Conservation (phyloP, 2,113 vertebrate species). For the Ceuthmochares aereus region DNA sequence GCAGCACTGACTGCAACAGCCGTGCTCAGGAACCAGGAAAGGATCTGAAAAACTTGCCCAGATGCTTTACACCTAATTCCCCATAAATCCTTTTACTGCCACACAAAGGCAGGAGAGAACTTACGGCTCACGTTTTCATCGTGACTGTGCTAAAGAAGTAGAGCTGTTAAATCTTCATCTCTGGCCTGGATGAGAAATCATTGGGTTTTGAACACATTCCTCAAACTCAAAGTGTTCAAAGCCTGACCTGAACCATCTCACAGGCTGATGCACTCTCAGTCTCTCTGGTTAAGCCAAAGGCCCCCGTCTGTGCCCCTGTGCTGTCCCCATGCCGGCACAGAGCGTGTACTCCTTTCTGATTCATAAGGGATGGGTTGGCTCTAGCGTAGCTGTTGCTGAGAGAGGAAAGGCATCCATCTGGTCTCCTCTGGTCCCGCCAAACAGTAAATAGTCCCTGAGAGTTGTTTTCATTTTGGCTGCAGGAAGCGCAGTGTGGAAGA, state of each 20-base stretch:
- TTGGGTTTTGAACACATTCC: not conserved
- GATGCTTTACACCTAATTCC: not conserved
- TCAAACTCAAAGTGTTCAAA: not conserved
- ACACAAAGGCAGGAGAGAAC: not conserved
- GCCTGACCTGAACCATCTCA: not conserved
- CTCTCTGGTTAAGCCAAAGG: not conserved
- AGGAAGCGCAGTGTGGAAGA: conserved; percentile 86
- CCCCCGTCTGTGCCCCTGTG: not conserved
- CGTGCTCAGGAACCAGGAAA: not conserved
- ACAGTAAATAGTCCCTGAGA: not conserved
- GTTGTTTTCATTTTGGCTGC: not conserved
- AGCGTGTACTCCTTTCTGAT: not conserved
- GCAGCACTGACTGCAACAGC: not conserved
- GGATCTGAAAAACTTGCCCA: not conserved
- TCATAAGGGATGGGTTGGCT: not conserved
- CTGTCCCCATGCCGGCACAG: not conserved
- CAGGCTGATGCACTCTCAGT: not conserved
- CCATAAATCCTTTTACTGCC: not conserved
- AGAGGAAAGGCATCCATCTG: not conserved
- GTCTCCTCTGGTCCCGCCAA: not conserved
- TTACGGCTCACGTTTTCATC: not conserved
- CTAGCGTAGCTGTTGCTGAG: not conserved
- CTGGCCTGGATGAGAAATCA: not conserved
- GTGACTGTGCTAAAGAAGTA: not conserved
- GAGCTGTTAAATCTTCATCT: not conserved